These are phyloP conservation scores for Colostygia pectinataria DNA, from an alignment of 2,888 invertebrate genomes.

Conservation along the genomic window DNA sequence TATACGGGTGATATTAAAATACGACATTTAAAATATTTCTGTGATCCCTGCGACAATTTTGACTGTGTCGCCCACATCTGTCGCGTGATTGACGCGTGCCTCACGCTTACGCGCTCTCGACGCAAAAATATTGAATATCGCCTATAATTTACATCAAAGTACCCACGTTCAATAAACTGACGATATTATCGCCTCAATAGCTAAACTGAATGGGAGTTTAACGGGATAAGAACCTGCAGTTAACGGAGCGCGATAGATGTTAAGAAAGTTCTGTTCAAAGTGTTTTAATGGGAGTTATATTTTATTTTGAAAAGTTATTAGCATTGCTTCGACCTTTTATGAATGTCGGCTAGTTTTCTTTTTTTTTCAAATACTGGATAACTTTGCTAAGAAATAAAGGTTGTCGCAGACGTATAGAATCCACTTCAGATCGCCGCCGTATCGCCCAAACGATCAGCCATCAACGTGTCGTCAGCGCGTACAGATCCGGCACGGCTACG, in stretches of 20 bases:
- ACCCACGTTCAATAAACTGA: constrained; percentile 24
- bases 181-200: constrained; percentile 21
- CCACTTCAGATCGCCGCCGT: too few relatives aligned
- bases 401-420: too few relatives aligned
- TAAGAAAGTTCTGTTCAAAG: constrained; percentile 11
- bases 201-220: constrained; percentile 19
- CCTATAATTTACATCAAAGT: constrained; percentile 42
- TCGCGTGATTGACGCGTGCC: constrained; percentile 65
- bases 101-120: constrained; percentile 34
- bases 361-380: too few relatives aligned
- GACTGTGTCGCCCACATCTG: constrained; percentile 66
- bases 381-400: too few relatives aligned
- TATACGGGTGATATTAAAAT: constrained; percentile 49
- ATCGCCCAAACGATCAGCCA: too few relatives aligned
- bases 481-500: too few relatives aligned
- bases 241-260: constrained; percentile 14
- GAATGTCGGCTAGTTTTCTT: too few relatives aligned
- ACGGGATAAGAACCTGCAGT: constrained; percentile 14
- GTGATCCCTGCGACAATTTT: constrained; percentile 64
- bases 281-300: background rate
- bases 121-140: constrained; percentile 52
- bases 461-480: too few relatives aligned
- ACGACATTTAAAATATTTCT: constrained; percentile 55
- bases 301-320: background rate
- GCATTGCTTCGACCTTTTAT: too few relatives aligned